Base-by-base conservation (phyloP, 2,113 vertebrate genomes). In the Anolis sagrei region DNA sequence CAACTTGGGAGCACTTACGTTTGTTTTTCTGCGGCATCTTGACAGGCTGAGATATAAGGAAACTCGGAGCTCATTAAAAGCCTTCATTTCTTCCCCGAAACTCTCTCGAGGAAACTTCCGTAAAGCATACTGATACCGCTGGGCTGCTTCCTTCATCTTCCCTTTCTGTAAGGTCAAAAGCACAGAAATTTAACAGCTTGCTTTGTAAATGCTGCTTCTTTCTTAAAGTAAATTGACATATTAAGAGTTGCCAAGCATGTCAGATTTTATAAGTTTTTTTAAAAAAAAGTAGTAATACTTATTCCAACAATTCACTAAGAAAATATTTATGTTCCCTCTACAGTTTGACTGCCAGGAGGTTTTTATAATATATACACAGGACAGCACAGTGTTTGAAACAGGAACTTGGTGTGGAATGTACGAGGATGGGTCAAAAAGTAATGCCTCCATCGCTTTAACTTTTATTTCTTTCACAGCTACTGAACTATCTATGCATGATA, bases 91-190 rank as follows among this genome's bases (percentile, higher is more conserved):
- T 85, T 99, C 99, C 34, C 98, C 98, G 27, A 98, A 97, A 25
- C 98, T 98, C 94, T 99, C 99, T 87, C 98, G 95, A 0, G 99
- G 99, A 94, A 99, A 99, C 95, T 99, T 99, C 93, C 98, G 96
- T 86, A 99, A 85, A 83, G 99, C 99, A 1, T 99, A 99, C 93
- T 99, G 99, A 93, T 99, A 99, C 92, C 99, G 96, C 96, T 99
- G 99, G 1, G 99, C 97, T 5, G 99, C 98, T 75, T 99, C 99
- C 92, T 98, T 99, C 99, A 99, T 99, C 96, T 99, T 99, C 61
- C 98, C 99, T 94, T 99, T 99, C 99, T 99, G 95, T 80, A 95
- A 81, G 86, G 1, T n/a, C 1, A 83, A 83, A 39, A 83, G 49
- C 85, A 92, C 10, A 83, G 76, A 69, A 86, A 7, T 7, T 39